phyloP scores from a whole-genome alignment of 1,140 invertebrate species.

The Drosophila pectinifera region DNA sequence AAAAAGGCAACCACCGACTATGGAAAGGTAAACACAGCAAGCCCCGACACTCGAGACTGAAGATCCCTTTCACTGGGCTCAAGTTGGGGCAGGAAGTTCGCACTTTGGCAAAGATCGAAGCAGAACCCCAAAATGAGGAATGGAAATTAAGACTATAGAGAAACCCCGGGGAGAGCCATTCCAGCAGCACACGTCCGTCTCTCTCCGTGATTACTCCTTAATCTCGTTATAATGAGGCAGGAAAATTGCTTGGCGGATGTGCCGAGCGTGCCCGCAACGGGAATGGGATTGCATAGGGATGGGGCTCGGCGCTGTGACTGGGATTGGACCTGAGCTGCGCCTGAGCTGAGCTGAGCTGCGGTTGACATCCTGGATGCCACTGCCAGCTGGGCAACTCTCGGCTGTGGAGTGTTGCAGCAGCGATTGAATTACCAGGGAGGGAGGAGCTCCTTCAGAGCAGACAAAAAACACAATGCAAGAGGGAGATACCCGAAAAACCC shows the following conservation, averaged over 20 bases:
- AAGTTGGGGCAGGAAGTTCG: conserved; percentile 62
- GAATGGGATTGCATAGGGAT: conserved; percentile 24
- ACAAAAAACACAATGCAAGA: conserved; percentile 37
- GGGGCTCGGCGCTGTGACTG: conserved; percentile 11
- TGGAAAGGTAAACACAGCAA: conserved; percentile 59
- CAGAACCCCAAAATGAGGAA: conserved; percentile 48
- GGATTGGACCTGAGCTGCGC: conserved; percentile 14
- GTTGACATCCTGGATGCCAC: conserved; percentile 77
- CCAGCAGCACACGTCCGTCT: conserved; percentile 43
- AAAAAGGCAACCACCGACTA: conserved; percentile 42
- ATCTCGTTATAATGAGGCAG: conserved; percentile 78
- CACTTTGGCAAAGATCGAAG: conserved; percentile 60
- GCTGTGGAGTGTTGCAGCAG: conserved; percentile 46
- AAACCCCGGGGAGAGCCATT: conserved; percentile 34
- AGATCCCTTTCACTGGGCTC: conserved; percentile 65
- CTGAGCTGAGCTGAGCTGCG: conserved; percentile 40
- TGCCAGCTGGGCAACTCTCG: conserved; percentile 65
- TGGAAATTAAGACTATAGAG: conserved; percentile 24
- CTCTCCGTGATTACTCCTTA: conserved; percentile 74
- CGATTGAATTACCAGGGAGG: conserved; percentile 64
- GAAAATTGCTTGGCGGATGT: conserved; percentile 73
- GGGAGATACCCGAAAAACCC: conserved; percentile 10
- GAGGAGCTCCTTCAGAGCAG: conserved; percentile 15
- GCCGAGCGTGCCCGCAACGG: conserved; percentile 58
- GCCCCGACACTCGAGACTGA: conserved; percentile 29